phyloP scores from a whole-genome alignment of 1,140 invertebrate genomes.

The Aphelenchoides avenae region DNA sequence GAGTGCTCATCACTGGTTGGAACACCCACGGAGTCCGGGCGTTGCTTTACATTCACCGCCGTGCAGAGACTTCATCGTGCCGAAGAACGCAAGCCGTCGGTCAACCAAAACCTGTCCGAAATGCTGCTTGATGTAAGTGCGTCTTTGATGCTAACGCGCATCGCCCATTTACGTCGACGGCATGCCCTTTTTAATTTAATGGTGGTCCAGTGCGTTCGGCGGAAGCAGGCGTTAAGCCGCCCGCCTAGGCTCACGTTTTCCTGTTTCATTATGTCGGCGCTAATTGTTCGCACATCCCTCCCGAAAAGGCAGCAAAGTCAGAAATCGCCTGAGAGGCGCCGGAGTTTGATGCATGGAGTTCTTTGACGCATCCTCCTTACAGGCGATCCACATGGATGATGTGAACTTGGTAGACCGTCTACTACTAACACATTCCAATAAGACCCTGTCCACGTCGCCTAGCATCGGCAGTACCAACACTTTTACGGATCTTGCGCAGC shows the following conservation, averaged over 20 bases:
- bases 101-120: constrained; percentile 58
- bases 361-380: constrained; percentile 13
- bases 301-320: too few species aligned
- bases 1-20: constrained; percentile 57
- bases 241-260: too few species aligned
- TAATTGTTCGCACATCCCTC: too few species aligned
- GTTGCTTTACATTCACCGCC: constrained; percentile 58
- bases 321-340: too few species aligned
- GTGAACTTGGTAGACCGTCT: constrained; percentile 52
- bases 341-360: too few species aligned
- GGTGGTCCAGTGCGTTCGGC: too few species aligned
- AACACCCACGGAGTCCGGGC: constrained; percentile 58
- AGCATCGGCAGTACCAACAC: constrained; percentile 57
- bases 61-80: constrained; percentile 39
- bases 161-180: too few species aligned
- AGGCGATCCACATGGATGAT: constrained; percentile 59
- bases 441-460: constrained; percentile 53
- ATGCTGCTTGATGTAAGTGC: constrained; percentile 56
- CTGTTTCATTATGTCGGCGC: too few species aligned
- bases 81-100: constrained; percentile 57
- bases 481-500: constrained; percentile 56
- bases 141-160: too few species aligned
- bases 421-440: constrained; percentile 49
- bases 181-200: too few species aligned
- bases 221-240: too few species aligned